phyloP scores from a whole-genome alignment of 2,888 invertebrate genomes.

The Eristalis intricaria region DNA sequence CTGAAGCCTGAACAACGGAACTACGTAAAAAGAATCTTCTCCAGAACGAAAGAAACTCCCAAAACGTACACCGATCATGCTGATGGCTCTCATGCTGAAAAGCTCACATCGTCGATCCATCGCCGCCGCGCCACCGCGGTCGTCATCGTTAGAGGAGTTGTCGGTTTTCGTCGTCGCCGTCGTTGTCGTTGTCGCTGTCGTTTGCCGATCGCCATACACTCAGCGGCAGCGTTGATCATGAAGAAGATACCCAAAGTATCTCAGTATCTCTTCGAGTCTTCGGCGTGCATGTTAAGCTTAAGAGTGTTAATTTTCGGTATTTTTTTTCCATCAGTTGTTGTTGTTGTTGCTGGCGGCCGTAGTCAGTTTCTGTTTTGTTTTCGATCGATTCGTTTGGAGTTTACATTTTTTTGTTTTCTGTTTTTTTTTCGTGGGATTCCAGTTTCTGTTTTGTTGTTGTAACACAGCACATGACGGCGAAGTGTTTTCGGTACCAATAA shows the following conservation, averaged over 20 bases:
- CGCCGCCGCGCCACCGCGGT: background rate
- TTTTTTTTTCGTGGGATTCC: background rate
- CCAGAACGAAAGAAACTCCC: background rate
- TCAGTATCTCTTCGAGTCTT: constrained; percentile 67
- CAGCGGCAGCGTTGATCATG: constrained; percentile 44
- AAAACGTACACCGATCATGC: background rate
- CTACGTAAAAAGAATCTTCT: background rate
- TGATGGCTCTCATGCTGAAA: background rate
- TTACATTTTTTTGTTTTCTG: background rate
- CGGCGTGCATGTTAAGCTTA: constrained; percentile 53
- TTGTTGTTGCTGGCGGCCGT: background rate
- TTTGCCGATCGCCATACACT: background rate
- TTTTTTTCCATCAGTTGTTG: background rate
- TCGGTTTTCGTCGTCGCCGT: background rate
- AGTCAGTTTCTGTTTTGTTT: constrained; percentile 3
- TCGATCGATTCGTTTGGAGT: constrained; percentile 8
- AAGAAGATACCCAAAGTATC: constrained; percentile 66
- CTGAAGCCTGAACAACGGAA: background rate
- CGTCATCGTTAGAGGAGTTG: background rate
- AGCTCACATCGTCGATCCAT: background rate
- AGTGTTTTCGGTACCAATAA: constrained; percentile 49
- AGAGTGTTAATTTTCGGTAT: constrained; percentile 54
- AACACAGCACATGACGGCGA: background rate
- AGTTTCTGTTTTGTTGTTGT: constrained; percentile 21
- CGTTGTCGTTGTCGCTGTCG: background rate